Base-by-base conservation (phyloP, 1,140 invertebrate species). In the Galleria mellonella region DNA sequence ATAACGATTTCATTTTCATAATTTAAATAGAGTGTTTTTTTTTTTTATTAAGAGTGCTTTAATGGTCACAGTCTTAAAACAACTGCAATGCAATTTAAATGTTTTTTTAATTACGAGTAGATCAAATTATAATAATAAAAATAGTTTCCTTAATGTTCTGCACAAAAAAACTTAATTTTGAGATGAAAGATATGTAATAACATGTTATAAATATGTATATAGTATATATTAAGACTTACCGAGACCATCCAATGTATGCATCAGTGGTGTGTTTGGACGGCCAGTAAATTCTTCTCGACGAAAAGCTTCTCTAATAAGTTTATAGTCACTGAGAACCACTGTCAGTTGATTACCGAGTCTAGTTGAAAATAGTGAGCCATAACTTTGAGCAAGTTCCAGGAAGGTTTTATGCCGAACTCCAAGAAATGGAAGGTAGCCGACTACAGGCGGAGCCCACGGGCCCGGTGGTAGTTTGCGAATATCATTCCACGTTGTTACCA, bases 321-420 rank as follows among this genome's bases (percentile, higher is more conserved):
- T 90, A 70, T 94, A 92, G 84, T 97, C 95, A 78, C 92, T 94
- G 46, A 97, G 85, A 5, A 97, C 93, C 9, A 97, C 92, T 7
- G 94, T 91, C 4, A 95, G 84, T 60, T 96, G 92, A 48, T 90
- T 92, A 14, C 96, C 96, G 0, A 97, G 87, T 12, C 89, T 86
- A 0, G 93, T 89, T n/a, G 94, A 94, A 83, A 96, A 96, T 37
- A 96, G 88, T 0, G 91, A 86, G 0, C 95, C 96, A 70, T 95
- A 96, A 47, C 89, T 90, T 42, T 91, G 88, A 9, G 93, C 90
- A 52, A 97, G 78, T 47, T 93, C 89, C 54, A 90, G 87, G 78
- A 94, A 94, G 9, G 91, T 89, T n/a, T 94, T 88, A 82, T 97
- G 94, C 23, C 92, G 89, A 55, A 92, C 90, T 43, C 91, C 93